A percentile compares a stretch with the other conserved stretches of the same genome.
phyloP scores from a whole-genome alignment of 2,797 vertebrate species.

The Hephaestus fuliginosus region DNA sequence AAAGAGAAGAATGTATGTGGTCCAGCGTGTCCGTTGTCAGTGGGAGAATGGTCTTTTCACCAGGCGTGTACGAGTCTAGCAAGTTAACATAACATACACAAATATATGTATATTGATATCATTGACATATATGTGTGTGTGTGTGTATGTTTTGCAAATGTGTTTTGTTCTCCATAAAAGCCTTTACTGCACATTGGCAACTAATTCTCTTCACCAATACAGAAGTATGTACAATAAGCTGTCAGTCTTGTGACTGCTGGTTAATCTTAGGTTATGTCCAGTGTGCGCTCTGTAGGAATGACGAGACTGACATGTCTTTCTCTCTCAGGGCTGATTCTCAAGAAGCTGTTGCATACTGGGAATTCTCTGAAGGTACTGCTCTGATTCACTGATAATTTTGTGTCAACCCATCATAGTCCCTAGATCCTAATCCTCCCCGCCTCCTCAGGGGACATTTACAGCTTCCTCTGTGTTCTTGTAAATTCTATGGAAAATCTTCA shows the following conservation, averaged over 20 bases:
- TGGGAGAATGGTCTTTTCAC: no score
- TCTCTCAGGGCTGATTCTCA: constrained; percentile 93
- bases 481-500: not conserved
- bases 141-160: not conserved
- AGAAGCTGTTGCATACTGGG: constrained; percentile 98
- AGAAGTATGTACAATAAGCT: not conserved
- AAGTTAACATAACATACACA: no score
- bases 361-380: constrained; percentile 96
- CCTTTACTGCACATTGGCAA: not conserved
- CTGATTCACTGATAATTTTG: not conserved
- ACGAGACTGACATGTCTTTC: constrained; percentile 42
- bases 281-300: not conserved
- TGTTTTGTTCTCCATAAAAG: not conserved
- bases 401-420: not conserved
- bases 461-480: not conserved
- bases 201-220: not conserved
- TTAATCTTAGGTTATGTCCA: not conserved
- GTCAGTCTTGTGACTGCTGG: not conserved
- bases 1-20: not conserved
- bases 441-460: not conserved
- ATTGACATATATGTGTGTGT: no score
- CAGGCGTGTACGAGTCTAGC: no score
- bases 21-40: no score
- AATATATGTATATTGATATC: no score
- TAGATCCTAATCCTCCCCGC: not conserved